Evolutionary conservation across 2,888 invertebrate species (phyloP).

Genomic region (Adelphocoris suturalis): DNA sequence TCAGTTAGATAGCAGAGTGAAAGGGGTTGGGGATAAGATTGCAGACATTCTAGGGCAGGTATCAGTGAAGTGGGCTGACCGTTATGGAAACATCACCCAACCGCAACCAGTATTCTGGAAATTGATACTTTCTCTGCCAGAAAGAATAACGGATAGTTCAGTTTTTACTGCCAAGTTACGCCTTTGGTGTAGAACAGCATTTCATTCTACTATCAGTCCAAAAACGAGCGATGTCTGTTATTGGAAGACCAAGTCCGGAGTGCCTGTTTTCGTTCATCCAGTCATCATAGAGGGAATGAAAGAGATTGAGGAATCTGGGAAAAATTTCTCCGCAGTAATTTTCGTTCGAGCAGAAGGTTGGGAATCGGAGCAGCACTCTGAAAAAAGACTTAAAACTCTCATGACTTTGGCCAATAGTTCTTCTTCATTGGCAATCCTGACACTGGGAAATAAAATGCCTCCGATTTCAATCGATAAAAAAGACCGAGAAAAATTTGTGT

Average conservation of each 20-base stretch:
- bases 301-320: slow-evolving; percentile 50
- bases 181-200: slow-evolving; percentile 71
- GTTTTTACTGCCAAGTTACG: slow-evolving; percentile 69
- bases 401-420: background rate
- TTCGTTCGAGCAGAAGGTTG: slow-evolving; percentile 70
- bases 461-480: slow-evolving; percentile 3
- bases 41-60: slow-evolving; percentile 72
- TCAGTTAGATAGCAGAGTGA: slow-evolving; percentile 70
- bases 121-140: slow-evolving; percentile 74
- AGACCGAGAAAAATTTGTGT: slow-evolving; percentile 49
- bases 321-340: slow-evolving; percentile 71
- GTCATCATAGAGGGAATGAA: slow-evolving; percentile 66
- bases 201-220: slow-evolving; percentile 45
- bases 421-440: slow-evolving; percentile 49
- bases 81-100: slow-evolving; percentile 72
- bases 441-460: slow-evolving; percentile 51
- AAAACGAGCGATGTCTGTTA: slow-evolving; percentile 39
- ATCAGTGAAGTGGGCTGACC: slow-evolving; percentile 54
- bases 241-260: slow-evolving; percentile 58
- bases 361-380: slow-evolving; percentile 62
- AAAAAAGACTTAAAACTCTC: slow-evolving; percentile 63
- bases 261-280: slow-evolving; percentile 71
- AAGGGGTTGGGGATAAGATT: slow-evolving; percentile 68
- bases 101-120: slow-evolving; percentile 75
- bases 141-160: slow-evolving; percentile 55